These are phyloP conservation scores for Cryptocephalus moraei DNA, from an alignment of 2,888 invertebrate genomes.

Conservation along the genomic window DNA sequence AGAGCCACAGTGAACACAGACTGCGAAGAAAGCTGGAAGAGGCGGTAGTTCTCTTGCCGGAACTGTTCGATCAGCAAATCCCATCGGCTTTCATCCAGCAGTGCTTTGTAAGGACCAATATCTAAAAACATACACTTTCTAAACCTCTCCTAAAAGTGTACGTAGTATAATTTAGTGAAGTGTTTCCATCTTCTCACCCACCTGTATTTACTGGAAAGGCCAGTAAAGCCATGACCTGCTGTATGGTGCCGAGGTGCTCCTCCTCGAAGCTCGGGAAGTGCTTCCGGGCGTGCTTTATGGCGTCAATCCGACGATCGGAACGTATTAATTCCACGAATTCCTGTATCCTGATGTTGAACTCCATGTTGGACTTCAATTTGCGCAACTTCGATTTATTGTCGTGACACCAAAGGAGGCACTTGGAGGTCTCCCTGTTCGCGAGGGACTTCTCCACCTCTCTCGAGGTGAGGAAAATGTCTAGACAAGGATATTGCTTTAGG, in stretches of 20 bases:
- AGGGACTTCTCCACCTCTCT: slow-evolving; percentile 83
- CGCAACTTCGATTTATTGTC: slow-evolving; percentile 92
- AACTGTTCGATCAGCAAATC: slow-evolving; percentile 78
- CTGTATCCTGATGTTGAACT: slow-evolving; percentile 86
- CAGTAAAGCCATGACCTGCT: slow-evolving; percentile 90
- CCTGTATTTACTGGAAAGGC: slow-evolving; percentile 82
- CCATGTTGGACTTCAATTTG: slow-evolving; percentile 90
- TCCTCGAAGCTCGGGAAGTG: slow-evolving; percentile 83
- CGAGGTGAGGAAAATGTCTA: slow-evolving; percentile 75
- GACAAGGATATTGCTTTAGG: slow-evolving; percentile 7
- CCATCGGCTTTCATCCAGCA: slow-evolving; percentile 67
- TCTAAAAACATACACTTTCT: slow-evolving; percentile 31
- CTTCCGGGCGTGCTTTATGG: slow-evolving; percentile 90
- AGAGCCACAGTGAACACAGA: slow-evolving; percentile 87
- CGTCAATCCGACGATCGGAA: slow-evolving; percentile 74
- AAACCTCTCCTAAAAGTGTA: slow-evolving; percentile 1
- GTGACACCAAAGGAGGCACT: slow-evolving; percentile 91
- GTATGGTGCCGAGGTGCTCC: slow-evolving; percentile 76
- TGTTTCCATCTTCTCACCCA: slow-evolving; percentile 25
- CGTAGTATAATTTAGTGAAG: background rate
- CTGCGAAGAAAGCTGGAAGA: slow-evolving; percentile 86
- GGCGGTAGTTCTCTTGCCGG: slow-evolving; percentile 84
- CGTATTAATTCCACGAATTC: slow-evolving; percentile 95
- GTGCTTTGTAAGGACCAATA: slow-evolving; percentile 58
- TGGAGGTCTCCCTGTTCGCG: slow-evolving; percentile 67